phyloP scores from a whole-genome alignment of 37 sponge, comb jelly and placozoan genomes.

The Diacarnus erythraeanus region DNA sequence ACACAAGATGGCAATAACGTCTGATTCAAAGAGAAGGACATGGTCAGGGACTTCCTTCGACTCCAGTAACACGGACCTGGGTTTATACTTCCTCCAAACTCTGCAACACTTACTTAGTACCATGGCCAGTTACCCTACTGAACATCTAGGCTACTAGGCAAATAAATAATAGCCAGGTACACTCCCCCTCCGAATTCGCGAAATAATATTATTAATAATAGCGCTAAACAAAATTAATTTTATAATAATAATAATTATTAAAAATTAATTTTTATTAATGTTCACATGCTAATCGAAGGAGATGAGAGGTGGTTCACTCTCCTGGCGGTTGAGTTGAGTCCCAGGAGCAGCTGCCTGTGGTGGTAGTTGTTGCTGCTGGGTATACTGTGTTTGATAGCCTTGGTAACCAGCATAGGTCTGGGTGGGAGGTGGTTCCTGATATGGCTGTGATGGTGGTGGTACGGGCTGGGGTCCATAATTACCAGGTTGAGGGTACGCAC shows the following conservation, averaged over 20 bases:
- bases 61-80: constrained; percentile 76
- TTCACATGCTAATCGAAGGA: constrained; percentile 32
- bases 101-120: constrained; percentile 65
- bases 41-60: constrained; percentile 39
- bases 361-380: neutral
- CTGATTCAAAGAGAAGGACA: constrained; percentile 76
- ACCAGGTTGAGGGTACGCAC: too few species aligned
- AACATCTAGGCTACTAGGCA: neutral
- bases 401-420: neutral
- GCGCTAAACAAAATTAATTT: too few species aligned
- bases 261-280: too few species aligned
- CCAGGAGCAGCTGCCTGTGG: neutral
- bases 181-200: too few species aligned
- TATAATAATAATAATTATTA: too few species aligned
- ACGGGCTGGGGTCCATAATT: neutral
- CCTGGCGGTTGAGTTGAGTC: constrained; percentile 7
- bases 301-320: constrained; percentile 38
- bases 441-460: neutral
- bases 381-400: neutral
- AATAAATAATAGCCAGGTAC: too few species aligned
- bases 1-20: constrained; percentile 67
- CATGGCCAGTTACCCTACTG: too few species aligned
- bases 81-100: constrained; percentile 52
- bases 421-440: neutral
- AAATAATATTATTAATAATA: too few species aligned